Conservation (phyloP, 2,113 vertebrate genomes). For the Brienomyrus brachyistius region DNA sequence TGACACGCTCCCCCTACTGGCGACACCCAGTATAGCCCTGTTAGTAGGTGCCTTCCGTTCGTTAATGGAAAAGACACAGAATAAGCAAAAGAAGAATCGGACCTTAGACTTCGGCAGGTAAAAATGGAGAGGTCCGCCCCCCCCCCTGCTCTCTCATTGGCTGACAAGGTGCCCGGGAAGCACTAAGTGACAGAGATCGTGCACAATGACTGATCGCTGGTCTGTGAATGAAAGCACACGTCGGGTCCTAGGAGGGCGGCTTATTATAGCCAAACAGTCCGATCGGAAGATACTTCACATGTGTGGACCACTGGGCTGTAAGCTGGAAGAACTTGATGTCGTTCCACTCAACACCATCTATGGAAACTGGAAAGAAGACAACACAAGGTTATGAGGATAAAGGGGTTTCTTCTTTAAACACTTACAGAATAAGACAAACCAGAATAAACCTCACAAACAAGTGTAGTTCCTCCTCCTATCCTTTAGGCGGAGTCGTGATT, state of each 20-base stretch:
- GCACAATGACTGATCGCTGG: conserved; percentile 2
- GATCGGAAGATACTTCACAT: conserved; percentile 19
- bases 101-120: neutral
- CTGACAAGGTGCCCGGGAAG: neutral
- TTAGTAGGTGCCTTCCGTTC: neutral
- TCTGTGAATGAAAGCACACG: neutral
- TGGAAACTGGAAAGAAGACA: conserved; percentile 1
- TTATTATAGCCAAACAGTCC: conserved; percentile 21
- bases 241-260: neutral
- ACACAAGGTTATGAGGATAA: neutral
- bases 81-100: neutral
- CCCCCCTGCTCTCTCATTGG: neutral
- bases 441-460: neutral
- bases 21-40: neutral
- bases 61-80: neutral
- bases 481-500: neutral
- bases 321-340: conserved; percentile 25
- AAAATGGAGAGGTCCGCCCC: conserved; percentile 14
- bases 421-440: neutral
- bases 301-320: conserved; percentile 19
- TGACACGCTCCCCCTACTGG: neutral
- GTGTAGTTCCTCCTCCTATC: neutral
- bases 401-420: neutral
- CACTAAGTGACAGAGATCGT: conserved; percentile 5
- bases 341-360: conserved; percentile 20